These are phyloP conservation scores for Lordiphosa fenestrarum DNA, from an alignment of 2,888 invertebrate genomes.

Conservation along the genomic window DNA sequence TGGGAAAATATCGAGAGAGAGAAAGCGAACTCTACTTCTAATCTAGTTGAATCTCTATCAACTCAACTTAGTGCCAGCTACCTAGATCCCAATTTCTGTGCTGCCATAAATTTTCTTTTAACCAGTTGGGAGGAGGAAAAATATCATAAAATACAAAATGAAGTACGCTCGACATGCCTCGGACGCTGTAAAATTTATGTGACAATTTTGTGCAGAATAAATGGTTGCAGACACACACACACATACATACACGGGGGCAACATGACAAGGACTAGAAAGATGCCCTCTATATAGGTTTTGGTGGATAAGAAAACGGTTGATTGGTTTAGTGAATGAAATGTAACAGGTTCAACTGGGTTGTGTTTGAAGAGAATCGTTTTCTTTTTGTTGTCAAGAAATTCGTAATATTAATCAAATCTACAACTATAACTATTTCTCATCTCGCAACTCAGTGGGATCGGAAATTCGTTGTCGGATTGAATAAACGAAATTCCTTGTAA, in stretches of 20 bases:
- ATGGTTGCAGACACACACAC: slow-evolving; percentile 40
- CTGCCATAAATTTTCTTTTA: slow-evolving; percentile 57
- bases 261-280: slow-evolving; percentile 7
- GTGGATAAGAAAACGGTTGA: slow-evolving; percentile 9
- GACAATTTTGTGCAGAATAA: slow-evolving; percentile 72
- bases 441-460: too few species aligned
- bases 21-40: slow-evolving; percentile 6
- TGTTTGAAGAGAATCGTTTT: too few species aligned
- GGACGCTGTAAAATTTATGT: slow-evolving; percentile 67
- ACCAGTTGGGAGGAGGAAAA: slow-evolving; percentile 49
- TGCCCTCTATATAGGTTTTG: background rate
- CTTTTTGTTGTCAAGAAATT: too few species aligned
- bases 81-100: slow-evolving; percentile 28
- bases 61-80: slow-evolving; percentile 25
- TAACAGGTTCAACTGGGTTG: background rate
- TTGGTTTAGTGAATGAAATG: slow-evolving; percentile 12
- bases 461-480: too few species aligned
- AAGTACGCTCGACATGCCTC: slow-evolving; percentile 72
- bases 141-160: slow-evolving; percentile 73
- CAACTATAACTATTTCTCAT: too few species aligned
- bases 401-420: too few species aligned
- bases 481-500: too few species aligned
- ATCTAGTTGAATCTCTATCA: slow-evolving; percentile 23
- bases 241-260: slow-evolving; percentile 8
- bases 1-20: too few species aligned